A percentile compares a stretch with the other conserved stretches of the same genome.
phyloP scores from a whole-genome alignment of 2,113 vertebrate species.

The Burhinus oedicnemus region DNA sequence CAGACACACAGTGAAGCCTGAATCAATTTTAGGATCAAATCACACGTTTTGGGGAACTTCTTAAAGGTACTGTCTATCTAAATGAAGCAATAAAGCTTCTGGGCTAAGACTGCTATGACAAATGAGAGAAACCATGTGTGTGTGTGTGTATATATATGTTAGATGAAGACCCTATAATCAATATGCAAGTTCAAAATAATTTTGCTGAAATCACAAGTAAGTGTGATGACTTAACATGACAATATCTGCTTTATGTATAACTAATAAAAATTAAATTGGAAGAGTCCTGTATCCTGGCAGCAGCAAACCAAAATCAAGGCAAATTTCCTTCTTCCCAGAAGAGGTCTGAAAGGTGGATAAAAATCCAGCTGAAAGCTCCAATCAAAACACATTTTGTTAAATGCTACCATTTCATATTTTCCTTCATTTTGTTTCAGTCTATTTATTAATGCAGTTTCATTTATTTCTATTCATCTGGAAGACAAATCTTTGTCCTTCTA shows the following conservation, averaged over 20 bases:
- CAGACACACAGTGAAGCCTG: constrained; percentile 60
- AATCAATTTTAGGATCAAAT: constrained; percentile 60
- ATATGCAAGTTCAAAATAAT: constrained; percentile 69
- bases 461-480: constrained; percentile 81
- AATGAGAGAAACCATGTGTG: constrained; percentile 43
- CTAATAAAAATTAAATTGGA: constrained; percentile 82
- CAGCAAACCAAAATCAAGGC: constrained; percentile 68
- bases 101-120: constrained; percentile 38
- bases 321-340: constrained; percentile 64
- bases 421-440: constrained; percentile 78
- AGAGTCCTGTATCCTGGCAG: constrained; percentile 60
- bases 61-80: constrained; percentile 38
- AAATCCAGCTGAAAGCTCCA: constrained; percentile 75
- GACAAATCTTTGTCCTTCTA: constrained; percentile 84
- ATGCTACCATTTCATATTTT: constrained; percentile 65
- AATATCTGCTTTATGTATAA: constrained; percentile 72
- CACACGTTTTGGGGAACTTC: constrained; percentile 54
- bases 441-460: constrained; percentile 80
- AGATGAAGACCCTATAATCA: constrained; percentile 63
- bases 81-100: constrained; percentile 20
- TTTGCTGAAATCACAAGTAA: constrained; percentile 78
- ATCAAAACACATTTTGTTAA: constrained; percentile 78
- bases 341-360: constrained; percentile 71
- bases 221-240: constrained; percentile 75
- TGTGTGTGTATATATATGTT: neutral